Base-by-base conservation (phyloP, 1,140 invertebrate species). In the Agraylea sexmaculata region DNA sequence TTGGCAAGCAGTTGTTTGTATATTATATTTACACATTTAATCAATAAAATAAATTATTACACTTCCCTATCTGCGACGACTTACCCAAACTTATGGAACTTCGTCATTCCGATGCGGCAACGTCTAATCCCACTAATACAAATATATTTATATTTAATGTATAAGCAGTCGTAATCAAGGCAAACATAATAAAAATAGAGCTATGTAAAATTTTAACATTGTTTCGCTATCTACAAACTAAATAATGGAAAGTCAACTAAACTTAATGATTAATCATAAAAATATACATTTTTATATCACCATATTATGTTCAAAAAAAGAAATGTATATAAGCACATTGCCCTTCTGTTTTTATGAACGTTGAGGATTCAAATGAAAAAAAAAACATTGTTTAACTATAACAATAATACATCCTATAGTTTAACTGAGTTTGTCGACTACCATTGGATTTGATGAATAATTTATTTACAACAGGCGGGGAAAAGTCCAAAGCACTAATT, bases 271-370 rank as follows among this genome's bases (percentile, higher is more conserved):
- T 34, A 38, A 44, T 17, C 21, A 38, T 17, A 44, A 44, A 34
- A 44, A 44, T 44, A 44, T 40, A 44, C 42, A 44, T 44, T 19
- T 39, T 30, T 37, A 44, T 44, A 44, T 44, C 42, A 44, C 42
- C 42, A 34, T 40, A 40, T 21, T 37, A 31, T 5, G 16, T 31
- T 31, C 5, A 22, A 36, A 11, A 32, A 32, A 32, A 32, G n/a
- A 19, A 34, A 34, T 13, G 16, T 40, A 40, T 42, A 28, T 49
- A 49, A 49, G 47, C 47, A 49, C 47, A 40, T 36, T 32, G 47
- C 47, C 47, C 39, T 45, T 13, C 43, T 41, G 36, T 38, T 48
- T 42, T 16, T 29, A 16, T 17, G 39, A 32, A 40, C 25, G 39
- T n/a, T n/a, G n/a, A n/a, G 30, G 34, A 15, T 12, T 12, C 7